Base-by-base conservation (phyloP, 2,888 invertebrate species). In the Teleiodes luculella region DNA sequence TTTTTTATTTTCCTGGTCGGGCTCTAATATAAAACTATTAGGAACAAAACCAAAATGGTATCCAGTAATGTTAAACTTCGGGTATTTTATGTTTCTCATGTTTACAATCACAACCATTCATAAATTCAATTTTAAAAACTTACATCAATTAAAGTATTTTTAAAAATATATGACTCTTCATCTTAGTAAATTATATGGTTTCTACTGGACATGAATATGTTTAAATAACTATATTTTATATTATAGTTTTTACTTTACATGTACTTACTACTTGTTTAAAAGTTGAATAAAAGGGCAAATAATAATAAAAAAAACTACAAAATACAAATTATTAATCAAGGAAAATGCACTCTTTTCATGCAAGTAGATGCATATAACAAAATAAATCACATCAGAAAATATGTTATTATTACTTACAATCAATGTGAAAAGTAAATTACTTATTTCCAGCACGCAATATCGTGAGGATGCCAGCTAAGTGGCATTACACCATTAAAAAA, bases 91-190 rank as follows among this genome's bases (percentile, higher is more conserved):
- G 39, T 50, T 8, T 56, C 53, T 20, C 35, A 41, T 70, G 65
- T 69, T 62, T 76, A 76, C 83, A 74, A 63, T 86, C 86, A 85
- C 85, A 86, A 85, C 86, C 86, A 80, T 83, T 57, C 79, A 78
- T 78, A 83, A 81, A 81, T 79, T 74, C 79, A 65, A 70, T 68
- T 72, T 79, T 62, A 75, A 78, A 78, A 78, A 76, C 69, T 74
- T 67, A 35, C 68, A 64, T 67, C 64, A 63, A 67, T 67, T 65
- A 18, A 41, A 41, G 39, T 18, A 63, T 69, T 72, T 48, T 72
- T 4, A 76, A 78, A 75, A 75, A 76, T 75, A 68, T 67, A 64
- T 55, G 55, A 63, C 61, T 68, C 64, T 68, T 48, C 43, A 36
- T 18, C 6, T 20, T 8, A 47, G n/a, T 18, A 18, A 41, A 18